These are phyloP conservation scores for Peromyscus melanophrys DNA, from an alignment of 2,797 vertebrate species.

Conservation along the genomic window DNA sequence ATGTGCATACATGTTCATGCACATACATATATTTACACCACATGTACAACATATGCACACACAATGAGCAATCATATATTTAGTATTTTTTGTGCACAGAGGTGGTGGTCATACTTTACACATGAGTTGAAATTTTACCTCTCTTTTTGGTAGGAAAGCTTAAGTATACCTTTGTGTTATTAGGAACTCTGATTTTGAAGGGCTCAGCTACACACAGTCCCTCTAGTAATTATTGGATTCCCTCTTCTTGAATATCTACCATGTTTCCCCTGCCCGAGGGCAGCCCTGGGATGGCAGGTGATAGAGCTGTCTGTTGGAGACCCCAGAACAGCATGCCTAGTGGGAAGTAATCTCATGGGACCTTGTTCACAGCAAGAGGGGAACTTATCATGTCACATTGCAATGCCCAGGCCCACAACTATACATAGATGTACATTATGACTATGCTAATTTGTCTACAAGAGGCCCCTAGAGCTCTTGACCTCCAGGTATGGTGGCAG, in stretches of 20 bases:
- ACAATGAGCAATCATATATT: neutral
- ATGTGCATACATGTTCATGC: neutral
- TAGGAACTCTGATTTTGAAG: neutral
- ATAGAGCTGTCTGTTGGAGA: neutral
- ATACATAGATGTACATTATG: accelerated
- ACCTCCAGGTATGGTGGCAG: neutral
- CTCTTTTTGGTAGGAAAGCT: neutral
- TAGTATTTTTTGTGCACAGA: neutral
- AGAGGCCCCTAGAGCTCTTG: neutral
- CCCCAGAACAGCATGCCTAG: neutral
- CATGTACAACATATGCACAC: too few species aligned
- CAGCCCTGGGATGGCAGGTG: too few species aligned
- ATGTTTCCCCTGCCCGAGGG: neutral
- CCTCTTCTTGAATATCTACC: neutral
- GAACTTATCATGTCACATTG: accelerated
- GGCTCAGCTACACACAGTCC: neutral
- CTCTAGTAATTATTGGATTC: accelerated
- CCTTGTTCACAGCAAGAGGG: neutral
- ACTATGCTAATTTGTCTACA: neutral
- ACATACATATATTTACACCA: neutral
- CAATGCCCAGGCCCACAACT: neutral
- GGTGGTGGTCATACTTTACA: too few species aligned
- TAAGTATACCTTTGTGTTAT: neutral
- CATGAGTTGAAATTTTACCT: neutral
- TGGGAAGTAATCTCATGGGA: neutral